Conservation (phyloP, 1,140 invertebrate species). For the Drosophila ironensis region DNA sequence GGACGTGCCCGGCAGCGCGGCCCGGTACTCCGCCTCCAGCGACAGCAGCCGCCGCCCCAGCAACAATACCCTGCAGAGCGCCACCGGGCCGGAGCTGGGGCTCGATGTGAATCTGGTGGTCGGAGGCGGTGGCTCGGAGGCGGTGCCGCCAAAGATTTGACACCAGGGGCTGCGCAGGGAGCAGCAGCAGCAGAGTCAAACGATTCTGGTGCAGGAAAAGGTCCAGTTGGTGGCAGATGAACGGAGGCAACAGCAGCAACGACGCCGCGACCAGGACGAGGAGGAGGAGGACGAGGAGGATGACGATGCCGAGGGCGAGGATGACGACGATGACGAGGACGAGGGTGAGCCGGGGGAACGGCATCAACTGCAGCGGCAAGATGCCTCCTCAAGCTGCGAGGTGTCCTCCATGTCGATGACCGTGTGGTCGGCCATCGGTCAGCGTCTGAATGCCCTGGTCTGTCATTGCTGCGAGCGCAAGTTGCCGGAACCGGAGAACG, state of each 20-base stretch:
- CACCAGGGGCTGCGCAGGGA: slow-evolving; percentile 73
- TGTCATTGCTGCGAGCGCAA: slow-evolving; percentile 81
- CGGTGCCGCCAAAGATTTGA: slow-evolving; percentile 76
- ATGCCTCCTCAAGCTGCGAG: slow-evolving; percentile 67
- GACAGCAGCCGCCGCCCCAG: slow-evolving; percentile 76
- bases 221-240: too few relatives aligned
- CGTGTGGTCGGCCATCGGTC: slow-evolving; percentile 76
- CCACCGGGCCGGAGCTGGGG: slow-evolving; percentile 11
- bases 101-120: slow-evolving; percentile 62
- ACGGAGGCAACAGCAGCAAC: slow-evolving; percentile 39
- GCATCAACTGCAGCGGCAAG: slow-evolving; percentile 29
- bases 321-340: slow-evolving; percentile 13
- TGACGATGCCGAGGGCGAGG: neutral
- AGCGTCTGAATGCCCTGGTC: slow-evolving; percentile 76
- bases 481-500: slow-evolving; percentile 81
- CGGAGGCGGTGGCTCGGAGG: slow-evolving; percentile 57
- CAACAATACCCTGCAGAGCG: slow-evolving; percentile 75
- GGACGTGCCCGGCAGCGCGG: slow-evolving; percentile 63
- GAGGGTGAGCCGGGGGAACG: slow-evolving; percentile 9
- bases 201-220: neutral
- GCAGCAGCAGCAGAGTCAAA: neutral
- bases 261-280: too few relatives aligned
- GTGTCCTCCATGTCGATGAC: slow-evolving; percentile 77
- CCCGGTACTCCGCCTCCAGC: slow-evolving; percentile 51
- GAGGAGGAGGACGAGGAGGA: neutral